Evolutionary conservation across 1,140 invertebrate genomes (phyloP), one percentile per base, ranked within the genome.

Genomic region (Adoxophyes honmai): DNA sequence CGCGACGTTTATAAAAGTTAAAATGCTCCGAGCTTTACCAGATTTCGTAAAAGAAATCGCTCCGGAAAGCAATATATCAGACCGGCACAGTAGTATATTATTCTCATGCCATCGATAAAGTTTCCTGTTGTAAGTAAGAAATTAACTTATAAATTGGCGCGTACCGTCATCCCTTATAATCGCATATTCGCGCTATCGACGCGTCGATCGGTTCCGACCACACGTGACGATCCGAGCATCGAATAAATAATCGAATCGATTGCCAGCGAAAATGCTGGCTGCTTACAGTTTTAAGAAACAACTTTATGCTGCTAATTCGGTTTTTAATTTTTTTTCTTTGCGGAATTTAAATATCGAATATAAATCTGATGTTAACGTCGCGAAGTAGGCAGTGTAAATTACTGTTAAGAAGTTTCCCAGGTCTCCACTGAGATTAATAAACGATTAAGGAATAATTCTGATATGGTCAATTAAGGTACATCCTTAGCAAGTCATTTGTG

Each of bases 171-270:
- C 16, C n/a, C n/a, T 18, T 33, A 7, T 21, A 44, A 44, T 44
- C 16, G 18, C 18, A 21, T 28, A 48, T 48, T 48, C 21, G 42
- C 42, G 21, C n/a, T 48, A 28, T 48, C 42, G 42, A 11, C 3
- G 42, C 42, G 21, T 48, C 42, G 42, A 28, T 28, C 21, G 21
- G 2, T 28, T 2, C 2, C 52, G 52, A 53, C 52, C 52, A 53
- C 52, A 53, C 52, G 52, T 53, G 52, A 53, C 33, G 52, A 28
- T 28, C 33, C 10, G 13, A 34, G 35, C 11, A 34, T 34, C 52
- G 52, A 53, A 34, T 53, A 48, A 48, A 21, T n/a, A 48, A 48
- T 48, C 42, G 42, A 48, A 48, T 48, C 42, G 21, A 21, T 48
- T 48, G 42, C 15, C 16, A 48, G 21, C 28, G 42, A 48, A 48